These are phyloP conservation scores for Nanorana parkeri DNA, from an alignment of 2,113 vertebrate genomes.

Conservation along the genomic window DNA sequence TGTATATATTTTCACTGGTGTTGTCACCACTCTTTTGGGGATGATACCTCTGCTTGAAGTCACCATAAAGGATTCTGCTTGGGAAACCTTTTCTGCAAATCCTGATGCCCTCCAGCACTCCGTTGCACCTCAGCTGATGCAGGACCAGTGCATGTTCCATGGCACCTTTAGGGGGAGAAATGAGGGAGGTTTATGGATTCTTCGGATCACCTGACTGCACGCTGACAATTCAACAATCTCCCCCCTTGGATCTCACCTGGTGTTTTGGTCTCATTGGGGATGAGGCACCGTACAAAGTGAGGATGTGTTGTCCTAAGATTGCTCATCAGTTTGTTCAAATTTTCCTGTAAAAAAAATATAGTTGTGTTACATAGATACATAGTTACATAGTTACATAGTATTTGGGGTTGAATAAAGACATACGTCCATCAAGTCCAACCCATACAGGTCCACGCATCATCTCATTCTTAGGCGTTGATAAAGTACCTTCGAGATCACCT, in stretches of 20 bases:
- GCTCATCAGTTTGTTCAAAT: conserved; percentile 91
- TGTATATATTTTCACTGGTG: too few relatives aligned
- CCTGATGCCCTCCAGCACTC: conserved; percentile 87
- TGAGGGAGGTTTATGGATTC: not conserved
- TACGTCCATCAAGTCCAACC: too few relatives aligned
- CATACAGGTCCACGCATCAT: too few relatives aligned
- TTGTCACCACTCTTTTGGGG: too few relatives aligned
- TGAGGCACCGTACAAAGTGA: conserved; percentile 91
- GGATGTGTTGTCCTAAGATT: conserved; percentile 90
- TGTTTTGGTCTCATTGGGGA: conserved; percentile 94
- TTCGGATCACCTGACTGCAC: too few relatives aligned
- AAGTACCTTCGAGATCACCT: too few relatives aligned
- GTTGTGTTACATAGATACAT: too few relatives aligned
- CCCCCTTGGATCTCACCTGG: conserved; percentile 75
- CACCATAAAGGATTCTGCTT: conserved; percentile 85
- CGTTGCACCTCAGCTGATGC: conserved; percentile 88
- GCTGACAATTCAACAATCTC: too few relatives aligned
- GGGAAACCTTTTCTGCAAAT: conserved; percentile 91
- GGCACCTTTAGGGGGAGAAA: conserved; percentile 68
- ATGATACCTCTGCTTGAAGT: conserved; percentile 86
- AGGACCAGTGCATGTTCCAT: conserved; percentile 88
- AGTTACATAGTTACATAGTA: too few relatives aligned
- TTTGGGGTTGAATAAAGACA: too few relatives aligned
- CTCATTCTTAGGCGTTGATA: too few relatives aligned
- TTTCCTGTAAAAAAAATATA: conserved; percentile 77